A percentile compares a stretch with the other conserved stretches of the same genome.
Evolutionary conservation across 1,140 invertebrate species (phyloP).

Genomic region (Zaprionus davidi): DNA sequence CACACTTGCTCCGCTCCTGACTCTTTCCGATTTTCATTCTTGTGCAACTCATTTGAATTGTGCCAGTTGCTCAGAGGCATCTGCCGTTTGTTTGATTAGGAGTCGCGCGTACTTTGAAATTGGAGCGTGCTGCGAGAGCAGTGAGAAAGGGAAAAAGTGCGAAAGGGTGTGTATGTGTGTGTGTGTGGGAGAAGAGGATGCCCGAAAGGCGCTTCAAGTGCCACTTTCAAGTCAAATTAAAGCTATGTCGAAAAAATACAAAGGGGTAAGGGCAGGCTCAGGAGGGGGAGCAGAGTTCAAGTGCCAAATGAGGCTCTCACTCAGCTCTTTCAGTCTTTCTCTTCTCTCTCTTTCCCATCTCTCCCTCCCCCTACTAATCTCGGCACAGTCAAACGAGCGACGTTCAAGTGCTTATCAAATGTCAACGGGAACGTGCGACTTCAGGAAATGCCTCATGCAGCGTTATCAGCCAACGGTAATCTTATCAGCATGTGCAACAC

Average conservation of each 20-base stretch:
- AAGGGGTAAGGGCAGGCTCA: background rate
- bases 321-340: background rate
- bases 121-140: slow-evolving; percentile 5
- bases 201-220: slow-evolving; percentile 12
- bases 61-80: slow-evolving; percentile 55
- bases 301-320: slow-evolving; percentile 29
- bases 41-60: slow-evolving; percentile 46
- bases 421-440: slow-evolving; percentile 35
- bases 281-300: slow-evolving; percentile 6
- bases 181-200: slow-evolving; percentile 16
- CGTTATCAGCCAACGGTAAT: slow-evolving; percentile 57
- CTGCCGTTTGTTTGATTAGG: slow-evolving; percentile 24
- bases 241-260: slow-evolving; percentile 16
- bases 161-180: background rate
- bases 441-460: slow-evolving; percentile 60
- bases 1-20: background rate
- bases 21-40: background rate
- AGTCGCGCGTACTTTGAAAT: slow-evolving; percentile 28
- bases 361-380: slow-evolving; percentile 25
- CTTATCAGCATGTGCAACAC: slow-evolving; percentile 63
- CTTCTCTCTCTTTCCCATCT: background rate
- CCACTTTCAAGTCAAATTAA: slow-evolving; percentile 30
- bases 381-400: slow-evolving; percentile 38
- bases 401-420: slow-evolving; percentile 49
- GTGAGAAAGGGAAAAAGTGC: background rate